Percentiles rank a stretch among this genome's conserved stretches.
phyloP scores from a whole-genome alignment of 1,140 invertebrate genomes.

The Teleopsis dalmanni region DNA sequence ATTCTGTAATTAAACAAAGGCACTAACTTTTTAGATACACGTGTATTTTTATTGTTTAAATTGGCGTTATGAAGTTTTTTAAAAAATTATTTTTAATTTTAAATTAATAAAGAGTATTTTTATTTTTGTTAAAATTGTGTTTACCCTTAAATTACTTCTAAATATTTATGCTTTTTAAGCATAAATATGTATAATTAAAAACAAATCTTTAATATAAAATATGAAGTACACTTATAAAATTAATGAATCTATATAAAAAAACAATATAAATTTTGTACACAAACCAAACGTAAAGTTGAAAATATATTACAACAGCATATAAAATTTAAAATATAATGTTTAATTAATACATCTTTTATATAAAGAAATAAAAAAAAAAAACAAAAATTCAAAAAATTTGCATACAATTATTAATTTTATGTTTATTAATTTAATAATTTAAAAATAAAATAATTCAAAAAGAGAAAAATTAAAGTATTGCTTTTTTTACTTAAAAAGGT shows the following conservation, averaged over 20 bases:
- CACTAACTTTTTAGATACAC: background rate
- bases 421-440: constrained; percentile 18
- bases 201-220: background rate
- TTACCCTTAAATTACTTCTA: background rate
- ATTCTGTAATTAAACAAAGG: too few species aligned
- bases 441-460: constrained; percentile 17
- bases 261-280: constrained; percentile 6
- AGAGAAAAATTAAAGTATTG: constrained; percentile 1
- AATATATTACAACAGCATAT: constrained; percentile 4
- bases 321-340: constrained; percentile 4
- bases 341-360: constrained; percentile 7
- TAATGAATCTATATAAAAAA: background rate
- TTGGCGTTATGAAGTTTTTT: background rate
- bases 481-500: background rate
- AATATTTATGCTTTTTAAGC: background rate
- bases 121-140: background rate
- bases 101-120: background rate
- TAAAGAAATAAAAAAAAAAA: constrained; percentile 3
- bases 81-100: background rate
- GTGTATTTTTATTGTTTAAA: background rate
- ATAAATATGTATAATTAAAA: constrained; percentile 4
- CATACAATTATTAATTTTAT: constrained; percentile 18
- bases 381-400: constrained; percentile 14
- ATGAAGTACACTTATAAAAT: background rate
- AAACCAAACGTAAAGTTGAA: constrained; percentile 5